Percentiles rank a stretch among this genome's conserved stretches.
These are phyloP conservation scores for Meriones psammophilus DNA, from an alignment of 2,797 vertebrate species.

Conservation along the genomic window DNA sequence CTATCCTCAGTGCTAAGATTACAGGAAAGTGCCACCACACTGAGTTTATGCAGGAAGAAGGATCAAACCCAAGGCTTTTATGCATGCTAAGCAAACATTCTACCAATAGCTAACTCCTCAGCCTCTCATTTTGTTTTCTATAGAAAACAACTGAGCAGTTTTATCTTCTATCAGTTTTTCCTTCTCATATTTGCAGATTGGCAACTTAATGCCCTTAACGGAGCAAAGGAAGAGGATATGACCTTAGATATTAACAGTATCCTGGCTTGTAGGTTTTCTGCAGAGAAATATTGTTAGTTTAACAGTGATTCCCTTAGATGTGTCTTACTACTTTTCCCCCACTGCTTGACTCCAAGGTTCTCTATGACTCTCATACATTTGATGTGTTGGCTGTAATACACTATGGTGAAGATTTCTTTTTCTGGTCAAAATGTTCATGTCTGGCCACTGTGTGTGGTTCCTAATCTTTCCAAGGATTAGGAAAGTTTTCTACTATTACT, in stretches of 20 bases:
- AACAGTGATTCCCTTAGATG: background rate
- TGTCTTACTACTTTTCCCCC: background rate
- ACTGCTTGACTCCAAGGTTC: background rate
- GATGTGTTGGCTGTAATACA: background rate
- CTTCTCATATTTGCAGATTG: background rate
- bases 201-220: background rate
- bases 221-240: background rate
- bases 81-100: background rate
- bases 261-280: background rate
- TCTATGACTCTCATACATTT: background rate
- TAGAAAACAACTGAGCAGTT: background rate
- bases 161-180: background rate
- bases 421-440: background rate
- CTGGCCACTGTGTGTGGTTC: background rate
- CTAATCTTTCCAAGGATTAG: background rate
- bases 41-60: background rate
- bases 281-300: background rate
- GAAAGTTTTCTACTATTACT: background rate
- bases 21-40: background rate
- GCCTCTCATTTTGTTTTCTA: background rate
- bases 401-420: background rate
- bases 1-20: too few relatives aligned
- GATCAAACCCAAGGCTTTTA: background rate
- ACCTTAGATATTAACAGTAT: background rate
- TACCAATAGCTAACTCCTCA: background rate